Conservation (phyloP, 2,113 vertebrate species). For the Oryzias javanicus region DNA sequence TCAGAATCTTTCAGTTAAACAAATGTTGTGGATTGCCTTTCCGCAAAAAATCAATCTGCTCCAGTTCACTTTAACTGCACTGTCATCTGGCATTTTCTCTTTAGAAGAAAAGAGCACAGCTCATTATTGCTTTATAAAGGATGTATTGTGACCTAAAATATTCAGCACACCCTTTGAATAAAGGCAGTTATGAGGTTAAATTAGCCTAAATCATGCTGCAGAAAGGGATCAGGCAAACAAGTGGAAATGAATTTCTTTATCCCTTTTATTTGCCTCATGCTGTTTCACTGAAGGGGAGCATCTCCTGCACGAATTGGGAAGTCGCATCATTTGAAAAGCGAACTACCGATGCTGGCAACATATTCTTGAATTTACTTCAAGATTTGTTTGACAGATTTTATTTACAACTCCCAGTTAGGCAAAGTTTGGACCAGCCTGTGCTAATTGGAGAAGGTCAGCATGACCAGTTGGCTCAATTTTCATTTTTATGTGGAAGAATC, state of each 20-base stretch:
- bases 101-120: constrained; percentile 50
- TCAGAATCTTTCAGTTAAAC: constrained; percentile 57
- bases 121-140: constrained; percentile 58
- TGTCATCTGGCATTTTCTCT: constrained; percentile 48
- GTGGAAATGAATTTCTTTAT: neutral
- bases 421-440: too few relatives aligned
- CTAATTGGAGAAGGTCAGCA: too few relatives aligned
- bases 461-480: too few relatives aligned
- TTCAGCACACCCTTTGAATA: constrained; percentile 50
- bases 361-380: too few relatives aligned
- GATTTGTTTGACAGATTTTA: too few relatives aligned
- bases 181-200: constrained; percentile 65
- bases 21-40: constrained; percentile 54
- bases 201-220: constrained; percentile 50
- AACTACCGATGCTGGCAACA: too few relatives aligned
- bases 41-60: constrained; percentile 66
- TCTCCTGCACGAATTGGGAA: too few relatives aligned
- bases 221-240: constrained; percentile 41
- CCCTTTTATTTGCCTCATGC: neutral
- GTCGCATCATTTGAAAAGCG: too few relatives aligned
- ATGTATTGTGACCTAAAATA: constrained; percentile 71
- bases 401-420: too few relatives aligned
- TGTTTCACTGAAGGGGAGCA: too few relatives aligned
- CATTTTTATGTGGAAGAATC: too few relatives aligned
- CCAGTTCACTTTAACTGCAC: constrained; percentile 60